Evolutionary conservation across 2,888 invertebrate species (phyloP), one percentile per base, ranked within the genome.

Genomic region (Troides helena): DNA sequence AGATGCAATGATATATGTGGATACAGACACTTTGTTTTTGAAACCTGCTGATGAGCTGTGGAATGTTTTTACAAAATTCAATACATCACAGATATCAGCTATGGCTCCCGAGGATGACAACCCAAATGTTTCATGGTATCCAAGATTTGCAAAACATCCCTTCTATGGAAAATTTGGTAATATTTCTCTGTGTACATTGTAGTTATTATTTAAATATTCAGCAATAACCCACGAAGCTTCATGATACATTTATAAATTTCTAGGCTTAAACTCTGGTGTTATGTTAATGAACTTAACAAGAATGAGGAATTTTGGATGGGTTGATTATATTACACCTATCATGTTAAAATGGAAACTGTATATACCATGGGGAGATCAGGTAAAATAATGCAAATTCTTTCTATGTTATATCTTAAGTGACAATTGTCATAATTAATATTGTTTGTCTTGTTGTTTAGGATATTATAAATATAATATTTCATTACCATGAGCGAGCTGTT

Each of bases 311-410:
- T 97, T 98, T 79, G 94, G 95, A 39, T 99, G 99, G 98, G 95
- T 95, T 71, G 94, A 96, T 72, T 96, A 97, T 83, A 95, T 98
- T 43, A 94, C 96, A 73, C 96, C 97, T 5, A 96, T 98, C 76
- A 96, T 97, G 88, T 94, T 96, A 74, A 95, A 97, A 83, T 99
- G 97, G 89, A 96, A 96, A 81, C 85, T 96, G 18, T 95, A 96
- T 79, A 97, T 99, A 72, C 98, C 98, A 0, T 99, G 98, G 98
- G 99, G 99, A n/a, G 99, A 99, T 89, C 99, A 99, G 92, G 99
- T 65, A 21, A 56, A 10, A 12, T 14, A 46, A 12, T 46, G 46
- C 46, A 46, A 46, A 12, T 46, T 12, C 4, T 14, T 12, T 1
- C 46, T 46, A 12, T 46, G 46, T 46, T 46, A 46, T 46, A 14